Base-by-base conservation (phyloP, 2,888 invertebrate genomes). In the Leptinotarsa juncta region DNA sequence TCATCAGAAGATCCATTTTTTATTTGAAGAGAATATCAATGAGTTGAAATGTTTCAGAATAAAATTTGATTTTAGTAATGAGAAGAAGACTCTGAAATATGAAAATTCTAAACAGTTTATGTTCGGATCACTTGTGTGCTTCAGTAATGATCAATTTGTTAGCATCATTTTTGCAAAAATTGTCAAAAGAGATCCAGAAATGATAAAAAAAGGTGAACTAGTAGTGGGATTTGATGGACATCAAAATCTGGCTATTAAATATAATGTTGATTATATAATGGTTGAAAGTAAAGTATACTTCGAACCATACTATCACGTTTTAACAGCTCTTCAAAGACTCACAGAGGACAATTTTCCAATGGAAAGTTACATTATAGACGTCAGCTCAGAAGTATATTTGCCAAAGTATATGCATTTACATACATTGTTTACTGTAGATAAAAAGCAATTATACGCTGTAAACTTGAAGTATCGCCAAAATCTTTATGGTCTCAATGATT, bases 211-310 rank as follows among this genome's bases (percentile, higher is more conserved):
- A 82, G 90, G 65, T 18, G 87, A 90, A 88, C 82, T 91, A 16
- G 87, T 88, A 14, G 88, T 90, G 32, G 87, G 88, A 1, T 78
- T 79, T 49, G 86, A 90, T 50, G 92, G 93, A 57, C 87, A 90
- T 88, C 83, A 90, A 26, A 87, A 55, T 26, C 18, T 53, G 5
- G 62, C 23, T 66, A 12, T 71, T 12, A 18, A 26, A 32, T 53
- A 26, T 53, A 67, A 67, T n/a, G n/a, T 20, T 32, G 53, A 67
- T 0, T 91, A 90, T 75, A 83, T 91, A 0, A 94, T 96, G 93
- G 90, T 94, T 2, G 95, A 95, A 85, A 93, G 94, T 69, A 92
- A 92, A 70, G 92, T 94, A 0, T 96, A 93, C 85, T 95, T 96
- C 84, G 95, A 95, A 83, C 94, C 95, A 0, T 96, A 95, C 84